Conservation (phyloP, 1,140 invertebrate species). For the Caenorhabditis briggsae region DNA sequence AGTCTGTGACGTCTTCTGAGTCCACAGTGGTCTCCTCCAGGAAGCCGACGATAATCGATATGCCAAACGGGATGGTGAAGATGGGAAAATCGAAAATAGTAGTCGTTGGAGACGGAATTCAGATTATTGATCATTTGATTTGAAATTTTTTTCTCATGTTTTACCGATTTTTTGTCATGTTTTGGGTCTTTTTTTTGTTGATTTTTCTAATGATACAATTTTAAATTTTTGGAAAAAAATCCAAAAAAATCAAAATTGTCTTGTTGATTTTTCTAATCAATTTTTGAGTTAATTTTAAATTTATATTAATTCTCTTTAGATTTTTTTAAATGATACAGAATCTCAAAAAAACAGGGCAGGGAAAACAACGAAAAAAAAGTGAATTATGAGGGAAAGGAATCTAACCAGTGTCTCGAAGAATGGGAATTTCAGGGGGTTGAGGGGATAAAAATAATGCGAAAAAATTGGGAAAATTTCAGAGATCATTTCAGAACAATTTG, state of each 20-base stretch:
- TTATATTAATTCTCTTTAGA: background rate
- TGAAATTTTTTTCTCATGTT: background rate
- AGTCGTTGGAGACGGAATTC: constrained; percentile 11
- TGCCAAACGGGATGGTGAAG: constrained; percentile 34
- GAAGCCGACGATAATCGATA: constrained; percentile 4
- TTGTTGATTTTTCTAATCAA: background rate
- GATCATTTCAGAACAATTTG: background rate
- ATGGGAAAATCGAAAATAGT: background rate
- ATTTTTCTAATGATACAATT: background rate
- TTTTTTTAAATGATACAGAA: constrained; percentile 10
- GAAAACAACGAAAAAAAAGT: background rate
- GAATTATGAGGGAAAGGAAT: background rate
- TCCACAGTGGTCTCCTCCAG: background rate
- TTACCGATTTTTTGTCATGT: background rate
- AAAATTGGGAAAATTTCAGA: background rate
- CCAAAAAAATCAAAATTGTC: too few relatives aligned
- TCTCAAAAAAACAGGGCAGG: background rate
- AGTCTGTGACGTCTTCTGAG: background rate
- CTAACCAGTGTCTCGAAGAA: background rate
- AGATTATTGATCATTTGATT: background rate
- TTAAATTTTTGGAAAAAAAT: too few relatives aligned
- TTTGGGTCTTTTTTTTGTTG: too few relatives aligned
- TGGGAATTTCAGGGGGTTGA: constrained; percentile 2
- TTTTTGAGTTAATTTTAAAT: background rate
- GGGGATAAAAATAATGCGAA: constrained; percentile 4